A percentile compares a stretch with the other conserved stretches of the same genome.
Evolutionary conservation across 2,888 invertebrate species (phyloP).

Genomic region (Euplexia lucipara): DNA sequence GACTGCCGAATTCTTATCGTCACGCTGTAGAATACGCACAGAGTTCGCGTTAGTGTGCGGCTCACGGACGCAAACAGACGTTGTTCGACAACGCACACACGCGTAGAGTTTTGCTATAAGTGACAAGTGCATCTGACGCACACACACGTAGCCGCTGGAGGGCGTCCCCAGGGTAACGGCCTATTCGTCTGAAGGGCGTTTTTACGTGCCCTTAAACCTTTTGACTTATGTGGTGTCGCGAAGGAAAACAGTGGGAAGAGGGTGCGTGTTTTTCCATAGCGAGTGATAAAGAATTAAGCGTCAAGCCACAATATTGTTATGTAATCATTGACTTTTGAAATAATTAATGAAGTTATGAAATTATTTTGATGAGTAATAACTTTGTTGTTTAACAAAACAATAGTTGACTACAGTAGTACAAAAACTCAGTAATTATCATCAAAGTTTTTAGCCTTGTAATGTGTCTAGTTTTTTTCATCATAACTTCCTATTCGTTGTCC

Average conservation of each 20-base stretch:
- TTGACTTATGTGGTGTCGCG: slow-evolving; percentile 35
- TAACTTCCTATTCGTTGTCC: no score
- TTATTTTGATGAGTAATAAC: slow-evolving; percentile 14
- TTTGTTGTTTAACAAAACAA: neutral
- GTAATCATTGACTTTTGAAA: slow-evolving; percentile 4
- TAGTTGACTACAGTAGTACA: no score
- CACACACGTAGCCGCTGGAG: slow-evolving; percentile 50
- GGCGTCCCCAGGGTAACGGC: slow-evolving; percentile 66
- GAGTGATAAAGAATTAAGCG: neutral
- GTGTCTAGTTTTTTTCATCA: no score
- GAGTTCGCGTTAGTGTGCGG: slow-evolving; percentile 14
- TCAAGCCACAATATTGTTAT: neutral
- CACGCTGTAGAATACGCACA: slow-evolving; percentile 25
- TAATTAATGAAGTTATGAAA: slow-evolving; percentile 19
- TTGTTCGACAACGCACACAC: slow-evolving; percentile 22
- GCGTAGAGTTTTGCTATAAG: neutral
- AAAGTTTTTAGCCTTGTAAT: no score
- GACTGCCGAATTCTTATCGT: slow-evolving; percentile 27
- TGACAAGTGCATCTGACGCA: slow-evolving; percentile 57
- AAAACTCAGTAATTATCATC: no score
- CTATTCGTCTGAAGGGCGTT: slow-evolving; percentile 71
- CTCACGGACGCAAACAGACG: slow-evolving; percentile 22
- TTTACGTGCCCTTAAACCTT: slow-evolving; percentile 63
- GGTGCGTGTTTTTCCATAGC: neutral
- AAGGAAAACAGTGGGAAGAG: slow-evolving; percentile 3